These are phyloP conservation scores for Pantherophis vulpinus DNA, from an alignment of 2,797 vertebrate species.

Conservation along the genomic window DNA sequence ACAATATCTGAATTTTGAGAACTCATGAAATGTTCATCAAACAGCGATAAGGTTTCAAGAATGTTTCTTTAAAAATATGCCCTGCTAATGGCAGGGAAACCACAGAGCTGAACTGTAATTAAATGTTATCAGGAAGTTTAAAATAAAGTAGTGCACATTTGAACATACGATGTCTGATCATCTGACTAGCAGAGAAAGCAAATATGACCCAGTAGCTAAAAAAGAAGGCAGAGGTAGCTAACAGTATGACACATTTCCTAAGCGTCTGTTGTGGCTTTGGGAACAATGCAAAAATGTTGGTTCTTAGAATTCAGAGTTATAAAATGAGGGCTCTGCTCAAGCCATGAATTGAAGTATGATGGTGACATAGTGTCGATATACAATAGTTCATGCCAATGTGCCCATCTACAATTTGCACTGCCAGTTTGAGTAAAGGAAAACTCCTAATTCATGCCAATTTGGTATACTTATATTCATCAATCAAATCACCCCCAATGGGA, in stretches of 20 bases:
- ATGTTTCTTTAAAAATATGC: slow-evolving; percentile 19
- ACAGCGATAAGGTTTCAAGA: background rate
- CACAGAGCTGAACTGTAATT: slow-evolving; percentile 46
- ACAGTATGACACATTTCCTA: slow-evolving; percentile 11
- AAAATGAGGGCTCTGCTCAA: background rate
- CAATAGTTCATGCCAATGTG: background rate
- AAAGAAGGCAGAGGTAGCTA: rapidly evolving
- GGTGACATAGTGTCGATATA: no score
- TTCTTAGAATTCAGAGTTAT: background rate
- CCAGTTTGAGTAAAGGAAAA: background rate
- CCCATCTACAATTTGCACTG: background rate
- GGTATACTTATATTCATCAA: background rate
- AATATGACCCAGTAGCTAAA: slow-evolving; percentile 37
- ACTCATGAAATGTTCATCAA: slow-evolving; percentile 4
- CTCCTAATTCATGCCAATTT: background rate
- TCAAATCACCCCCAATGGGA: background rate
- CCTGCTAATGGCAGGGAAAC: slow-evolving; percentile 6
- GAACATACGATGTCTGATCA: slow-evolving; percentile 22
- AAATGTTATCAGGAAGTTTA: slow-evolving; percentile 53
- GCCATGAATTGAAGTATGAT: background rate
- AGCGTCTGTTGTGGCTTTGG: background rate
- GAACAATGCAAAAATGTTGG: background rate
- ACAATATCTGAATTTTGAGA: background rate
- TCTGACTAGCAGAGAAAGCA: slow-evolving; percentile 47
- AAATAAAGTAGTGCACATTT: slow-evolving; percentile 30